These are phyloP conservation scores for Cryptosula pallasiana DNA, from an alignment of 2,888 invertebrate species.

Conservation along the genomic window DNA sequence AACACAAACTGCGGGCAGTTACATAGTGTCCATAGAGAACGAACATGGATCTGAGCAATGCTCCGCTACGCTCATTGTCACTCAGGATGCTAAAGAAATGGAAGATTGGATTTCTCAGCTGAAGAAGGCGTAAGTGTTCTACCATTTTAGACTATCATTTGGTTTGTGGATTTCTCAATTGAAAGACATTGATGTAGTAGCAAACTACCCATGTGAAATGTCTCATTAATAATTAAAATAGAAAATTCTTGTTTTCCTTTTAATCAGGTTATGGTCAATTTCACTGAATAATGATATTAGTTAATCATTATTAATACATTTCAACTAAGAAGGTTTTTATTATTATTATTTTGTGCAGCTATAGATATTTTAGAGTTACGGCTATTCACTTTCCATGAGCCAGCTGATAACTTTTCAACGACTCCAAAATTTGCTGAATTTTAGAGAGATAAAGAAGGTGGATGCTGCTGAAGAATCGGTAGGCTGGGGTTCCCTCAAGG, in stretches of 20 bases:
- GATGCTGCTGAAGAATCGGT: constrained; percentile 32
- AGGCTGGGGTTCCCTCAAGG: constrained; percentile 31
- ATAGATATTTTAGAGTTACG: too few species aligned
- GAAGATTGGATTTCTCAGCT: constrained; percentile 49
- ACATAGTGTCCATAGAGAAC: constrained; percentile 48
- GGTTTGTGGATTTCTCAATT: too few species aligned
- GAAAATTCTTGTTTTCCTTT: too few species aligned
- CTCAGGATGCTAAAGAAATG: constrained; percentile 47
- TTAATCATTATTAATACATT: too few species aligned
- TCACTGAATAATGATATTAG: too few species aligned
- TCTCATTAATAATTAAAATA: too few species aligned
- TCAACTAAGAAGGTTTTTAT: too few species aligned
- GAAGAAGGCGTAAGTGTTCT: constrained; percentile 42
- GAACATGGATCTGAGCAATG: constrained; percentile 47
- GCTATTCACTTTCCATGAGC: background rate
- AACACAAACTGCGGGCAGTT: constrained; percentile 47
- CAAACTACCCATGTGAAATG: too few species aligned
- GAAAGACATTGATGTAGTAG: too few species aligned
- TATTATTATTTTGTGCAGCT: too few species aligned
- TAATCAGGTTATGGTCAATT: too few species aligned
- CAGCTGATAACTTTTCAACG: background rate
- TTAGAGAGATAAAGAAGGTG: constrained; percentile 30
- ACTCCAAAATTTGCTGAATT: background rate
- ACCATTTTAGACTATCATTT: too few species aligned
- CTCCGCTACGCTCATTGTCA: constrained; percentile 51